These are phyloP conservation scores for Blastobasis lacticolella DNA, from an alignment of 2,888 invertebrate genomes.

Conservation along the genomic window DNA sequence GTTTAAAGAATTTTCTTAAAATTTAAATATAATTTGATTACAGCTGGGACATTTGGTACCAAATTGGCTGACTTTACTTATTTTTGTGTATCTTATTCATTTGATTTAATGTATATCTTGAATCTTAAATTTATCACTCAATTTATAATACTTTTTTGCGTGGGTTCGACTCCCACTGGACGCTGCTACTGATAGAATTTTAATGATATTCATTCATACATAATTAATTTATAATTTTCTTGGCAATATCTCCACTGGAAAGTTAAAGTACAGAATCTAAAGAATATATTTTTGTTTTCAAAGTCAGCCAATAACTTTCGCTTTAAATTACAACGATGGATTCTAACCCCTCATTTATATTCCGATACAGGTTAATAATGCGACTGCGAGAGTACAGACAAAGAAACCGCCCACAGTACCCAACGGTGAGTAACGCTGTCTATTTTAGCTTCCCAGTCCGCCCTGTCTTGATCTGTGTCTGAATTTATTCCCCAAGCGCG, in stretches of 20 bases:
- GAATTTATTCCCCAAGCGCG: no score
- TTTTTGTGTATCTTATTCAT: constrained; percentile 2
- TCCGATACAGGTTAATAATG: constrained; percentile 95
- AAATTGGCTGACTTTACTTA: constrained; percentile 25
- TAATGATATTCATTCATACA: not conserved
- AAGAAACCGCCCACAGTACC: constrained; percentile 96
- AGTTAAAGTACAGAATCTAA: not conserved
- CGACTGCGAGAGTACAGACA: constrained; percentile 99
- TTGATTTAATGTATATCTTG: no score
- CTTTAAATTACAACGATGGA: constrained; percentile 20
- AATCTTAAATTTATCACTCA: constrained; percentile 2
- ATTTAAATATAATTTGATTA: not conserved
- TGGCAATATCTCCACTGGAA: not conserved
- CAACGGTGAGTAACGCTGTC: constrained; percentile 80
- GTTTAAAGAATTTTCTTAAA: not conserved
- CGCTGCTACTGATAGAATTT: not conserved
- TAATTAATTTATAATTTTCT: not conserved
- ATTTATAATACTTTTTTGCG: not conserved
- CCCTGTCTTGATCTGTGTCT: no score
- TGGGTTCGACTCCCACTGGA: constrained; percentile 34
- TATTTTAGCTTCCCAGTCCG: not conserved
- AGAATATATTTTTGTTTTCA: constrained; percentile 3
- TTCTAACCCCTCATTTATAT: constrained; percentile 44
- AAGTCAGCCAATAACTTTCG: constrained; percentile 33
- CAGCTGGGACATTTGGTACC: constrained; percentile 20